Evolutionary conservation across 2,113 vertebrate species (phyloP), one percentile per base, ranked within the genome.

Genomic region (Cephalopterus ornatus): DNA sequence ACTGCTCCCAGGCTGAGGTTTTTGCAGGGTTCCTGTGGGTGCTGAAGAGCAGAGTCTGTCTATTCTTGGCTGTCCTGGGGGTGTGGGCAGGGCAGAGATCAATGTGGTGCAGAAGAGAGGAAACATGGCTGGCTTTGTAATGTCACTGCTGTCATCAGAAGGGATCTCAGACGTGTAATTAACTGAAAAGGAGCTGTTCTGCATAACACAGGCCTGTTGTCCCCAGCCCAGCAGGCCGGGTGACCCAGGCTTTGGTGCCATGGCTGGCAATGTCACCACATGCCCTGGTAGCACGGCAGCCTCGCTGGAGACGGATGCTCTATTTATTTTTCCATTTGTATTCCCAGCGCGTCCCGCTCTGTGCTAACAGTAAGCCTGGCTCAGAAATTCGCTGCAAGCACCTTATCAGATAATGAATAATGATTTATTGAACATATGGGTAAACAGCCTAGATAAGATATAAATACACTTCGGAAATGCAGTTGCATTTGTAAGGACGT

Each of bases 331-430:
- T 30, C 13, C 4, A 94, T 97, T 95, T 93, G 85, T 96, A 97
- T 97, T 97, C 96, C 84, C 88, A 67, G 85, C 46, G 17, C 84
- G 89, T 95, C 79, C 88, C 7, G 4, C 32, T 73, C 94, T n/a
- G 66, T 81, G 93, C 66, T 82, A 71, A 87, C 95, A 65, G 82
- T 95, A 93, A 96, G 88, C 81, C 72, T 66, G 87, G 75, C 89
- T 96, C 87, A 96, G 94, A 94, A 91, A 96, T 91, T 77, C 94
- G 41, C 85, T 63, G 84, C 77, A 37, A 92, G 89, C 89, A 92
- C 92, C 95, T 94, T 95, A 97, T 97, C 97, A 97, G 93, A 97
- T 97, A 97, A 97, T 97, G 96, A 97, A 95, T 97, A 96, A 96
- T 96, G 97, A 97, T 97, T 97, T 97, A 97, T 97, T 96, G 96